Evolutionary conservation across 2,888 invertebrate genomes (phyloP), one percentile per base, ranked within the genome.

Genomic region (Noctuana brunneofusca): DNA sequence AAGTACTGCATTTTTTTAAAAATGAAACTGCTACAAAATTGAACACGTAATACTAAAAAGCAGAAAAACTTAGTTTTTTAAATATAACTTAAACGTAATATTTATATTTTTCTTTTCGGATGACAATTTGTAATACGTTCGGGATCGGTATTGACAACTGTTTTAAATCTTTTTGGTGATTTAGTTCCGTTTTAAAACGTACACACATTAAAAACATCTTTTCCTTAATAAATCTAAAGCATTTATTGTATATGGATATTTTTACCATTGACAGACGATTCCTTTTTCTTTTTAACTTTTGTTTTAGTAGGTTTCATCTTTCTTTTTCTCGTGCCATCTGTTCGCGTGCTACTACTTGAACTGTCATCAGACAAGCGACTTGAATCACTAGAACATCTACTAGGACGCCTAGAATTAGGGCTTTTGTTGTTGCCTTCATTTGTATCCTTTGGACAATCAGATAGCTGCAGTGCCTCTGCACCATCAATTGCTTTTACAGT

Each of bases 401-500:
- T 90, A 1, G 84, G 87, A 6, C 86, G 76, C 62, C 89, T 77
- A 5, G 89, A 89, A 49, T 86, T 80, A 0, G 84, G 80, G 67
- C 86, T 86, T 8, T 71, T 77, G 66, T 84, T 85, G 65, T 72
- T 80, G 20, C 63, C 55, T 50, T 84, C 84, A 49, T 68, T 75
- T n/a, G 64, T 27, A 58, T 85, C 81, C 16, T 84, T 86, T 1
- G 70, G 52, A 46, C 75, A 67, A 30, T 83, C 81, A 0, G 83
- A 76, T 46, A 88, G 62, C 65, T 84, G 84, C 53, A 80, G 71
- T n/a, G 91, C 91, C 66, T 90, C 88, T 6, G 72, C 63, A 0
- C 88, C 89, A 68, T 89, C 86, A 9, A 91, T 72, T 22, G 89
- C 89, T 71, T 89, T 89, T 1, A 91, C 81, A n/a, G 91, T 91